Conservation (phyloP, 2,113 vertebrate species). For the Tichodroma muraria region DNA sequence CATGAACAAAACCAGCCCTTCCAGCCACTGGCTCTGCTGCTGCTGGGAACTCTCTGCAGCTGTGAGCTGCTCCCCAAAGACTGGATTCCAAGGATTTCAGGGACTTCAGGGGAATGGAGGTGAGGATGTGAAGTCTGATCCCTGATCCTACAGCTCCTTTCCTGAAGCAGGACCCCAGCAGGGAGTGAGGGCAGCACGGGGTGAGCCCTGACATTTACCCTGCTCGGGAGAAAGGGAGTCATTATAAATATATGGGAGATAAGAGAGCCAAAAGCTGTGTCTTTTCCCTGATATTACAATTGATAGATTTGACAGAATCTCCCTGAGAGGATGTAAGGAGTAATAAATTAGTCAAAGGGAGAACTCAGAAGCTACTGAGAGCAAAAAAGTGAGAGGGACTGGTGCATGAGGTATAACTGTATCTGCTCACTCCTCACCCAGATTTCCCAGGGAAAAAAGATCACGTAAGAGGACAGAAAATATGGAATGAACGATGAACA, state of each 20-base stretch:
- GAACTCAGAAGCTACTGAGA: background rate
- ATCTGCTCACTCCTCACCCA: background rate
- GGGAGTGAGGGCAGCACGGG: background rate
- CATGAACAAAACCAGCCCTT: background rate
- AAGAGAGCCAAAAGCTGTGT: background rate
- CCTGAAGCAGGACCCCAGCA: background rate
- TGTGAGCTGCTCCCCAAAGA: background rate
- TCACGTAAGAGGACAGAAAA: background rate
- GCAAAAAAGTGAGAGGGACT: background rate
- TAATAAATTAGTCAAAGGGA: background rate
- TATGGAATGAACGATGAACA: background rate
- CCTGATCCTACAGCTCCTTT: background rate
- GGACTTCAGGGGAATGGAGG: background rate
- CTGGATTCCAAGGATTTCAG: too few species aligned
- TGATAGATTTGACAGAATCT: background rate
- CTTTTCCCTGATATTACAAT: background rate
- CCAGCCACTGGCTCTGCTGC: background rate
- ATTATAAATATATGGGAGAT: background rate
- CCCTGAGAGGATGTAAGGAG: constrained; percentile 29
- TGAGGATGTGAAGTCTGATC: background rate
- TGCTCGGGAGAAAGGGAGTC: background rate
- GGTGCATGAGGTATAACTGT: background rate
- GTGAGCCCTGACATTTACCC: background rate
- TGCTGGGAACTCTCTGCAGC: background rate
- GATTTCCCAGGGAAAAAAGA: background rate